Conservation (phyloP, 2,888 invertebrate species). For the Trichopria drosophilae region DNA sequence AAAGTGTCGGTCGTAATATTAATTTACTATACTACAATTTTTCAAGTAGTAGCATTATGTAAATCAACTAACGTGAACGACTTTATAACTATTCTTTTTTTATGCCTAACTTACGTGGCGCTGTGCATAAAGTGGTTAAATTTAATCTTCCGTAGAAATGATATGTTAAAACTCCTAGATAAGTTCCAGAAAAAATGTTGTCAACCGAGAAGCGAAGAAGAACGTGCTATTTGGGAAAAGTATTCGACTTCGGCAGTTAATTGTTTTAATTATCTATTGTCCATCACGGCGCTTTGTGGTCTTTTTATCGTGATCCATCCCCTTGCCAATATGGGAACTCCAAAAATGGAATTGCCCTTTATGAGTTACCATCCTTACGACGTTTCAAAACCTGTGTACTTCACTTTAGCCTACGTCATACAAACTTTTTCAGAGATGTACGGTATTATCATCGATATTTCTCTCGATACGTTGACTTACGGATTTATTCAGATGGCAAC, state of each 20-base stretch:
- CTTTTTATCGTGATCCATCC: slow-evolving; percentile 9
- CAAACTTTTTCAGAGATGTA: slow-evolving; percentile 11
- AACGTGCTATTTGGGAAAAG: slow-evolving; percentile 7
- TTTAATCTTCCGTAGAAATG: background rate
- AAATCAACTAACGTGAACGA: no score
- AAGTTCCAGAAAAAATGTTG: slow-evolving; percentile 4
- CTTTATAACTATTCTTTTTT: no score
- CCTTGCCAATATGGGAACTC: background rate
- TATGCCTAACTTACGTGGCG: slow-evolving; percentile 13
- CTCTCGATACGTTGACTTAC: slow-evolving; percentile 24
- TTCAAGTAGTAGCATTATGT: no score
- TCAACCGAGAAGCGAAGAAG: slow-evolving; percentile 11
- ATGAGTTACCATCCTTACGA: slow-evolving; percentile 27
- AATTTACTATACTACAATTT: no score
- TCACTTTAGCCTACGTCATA: slow-evolving; percentile 4
- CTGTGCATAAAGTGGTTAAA: slow-evolving; percentile 16
- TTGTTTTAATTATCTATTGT: slow-evolving; percentile 9
- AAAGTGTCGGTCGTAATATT: no score
- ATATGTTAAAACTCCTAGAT: slow-evolving; percentile 3
- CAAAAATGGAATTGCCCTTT: slow-evolving; percentile 11
- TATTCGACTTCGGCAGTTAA: background rate
- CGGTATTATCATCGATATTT: slow-evolving; percentile 18
- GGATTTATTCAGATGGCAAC: slow-evolving; percentile 21
- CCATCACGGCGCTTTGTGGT: slow-evolving; percentile 8
- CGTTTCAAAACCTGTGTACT: background rate